Conservation (phyloP, 2,888 invertebrate genomes). For the Ectemnius lituratus region DNA sequence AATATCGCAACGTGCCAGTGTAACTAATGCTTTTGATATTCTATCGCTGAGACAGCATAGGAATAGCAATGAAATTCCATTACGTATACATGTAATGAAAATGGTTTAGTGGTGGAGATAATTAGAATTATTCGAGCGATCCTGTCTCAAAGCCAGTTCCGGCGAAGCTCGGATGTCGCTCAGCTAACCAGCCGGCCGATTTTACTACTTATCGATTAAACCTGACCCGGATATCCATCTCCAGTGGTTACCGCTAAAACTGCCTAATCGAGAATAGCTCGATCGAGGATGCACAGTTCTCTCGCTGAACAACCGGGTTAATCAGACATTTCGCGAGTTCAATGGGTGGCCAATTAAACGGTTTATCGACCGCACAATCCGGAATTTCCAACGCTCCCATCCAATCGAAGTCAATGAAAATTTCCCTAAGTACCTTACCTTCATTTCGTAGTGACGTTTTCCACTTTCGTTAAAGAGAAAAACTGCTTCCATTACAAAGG, state of each 20-base stretch:
- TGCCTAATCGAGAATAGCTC: slow-evolving; percentile 44
- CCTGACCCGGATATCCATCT: slow-evolving; percentile 36
- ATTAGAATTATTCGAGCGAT: neutral
- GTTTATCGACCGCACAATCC: neutral
- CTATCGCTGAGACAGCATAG: no score
- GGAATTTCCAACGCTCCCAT: no score
- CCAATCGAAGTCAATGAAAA: no score
- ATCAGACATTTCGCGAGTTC: slow-evolving; percentile 12
- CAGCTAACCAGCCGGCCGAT: slow-evolving; percentile 36
- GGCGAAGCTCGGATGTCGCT: slow-evolving; percentile 35
- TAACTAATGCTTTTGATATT: no score
- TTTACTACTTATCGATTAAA: slow-evolving; percentile 46
- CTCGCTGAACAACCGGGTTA: slow-evolving; percentile 26
- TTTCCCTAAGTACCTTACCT: no score
- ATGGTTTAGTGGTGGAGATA: neutral
- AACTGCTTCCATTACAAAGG: no score
- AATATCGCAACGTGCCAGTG: no score
- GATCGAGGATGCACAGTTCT: slow-evolving; percentile 21
- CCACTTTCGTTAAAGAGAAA: no score
- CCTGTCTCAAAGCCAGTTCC: slow-evolving; percentile 14
- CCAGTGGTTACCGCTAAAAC: slow-evolving; percentile 9
- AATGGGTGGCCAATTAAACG: slow-evolving; percentile 10
- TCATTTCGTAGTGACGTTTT: no score
- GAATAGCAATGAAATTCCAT: no score
- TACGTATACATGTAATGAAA: neutral